Evolutionary conservation across 2,888 invertebrate species (phyloP), one percentile per base, ranked within the genome.

Genomic region (Coecobrya sp.): DNA sequence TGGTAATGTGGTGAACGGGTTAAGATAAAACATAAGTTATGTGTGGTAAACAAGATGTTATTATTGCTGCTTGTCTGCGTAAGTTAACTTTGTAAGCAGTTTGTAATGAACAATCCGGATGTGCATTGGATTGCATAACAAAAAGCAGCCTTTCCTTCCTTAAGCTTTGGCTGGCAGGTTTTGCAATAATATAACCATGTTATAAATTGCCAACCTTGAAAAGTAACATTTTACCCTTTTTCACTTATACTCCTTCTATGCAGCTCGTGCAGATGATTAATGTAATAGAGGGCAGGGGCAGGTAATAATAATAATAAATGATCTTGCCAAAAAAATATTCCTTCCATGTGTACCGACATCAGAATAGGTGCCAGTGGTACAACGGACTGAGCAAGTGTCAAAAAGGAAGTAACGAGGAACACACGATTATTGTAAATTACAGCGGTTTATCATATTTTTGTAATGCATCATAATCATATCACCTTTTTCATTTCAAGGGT

Each of bases 261-360:
- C 22, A 49, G 22, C n/a, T n/a, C n/a, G n/a, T 55, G 55, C 27
- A 81, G 16, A n/a, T 55, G 81, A 81, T 81, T 81, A 81, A 86
- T 86, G 86, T 16, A 86, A 68, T 86, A n/a, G 86, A 68, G 86
- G 86, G 86, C 86, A 86, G 65, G 86, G 86, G 68, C 68, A 68
- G 22, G 49, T n/a, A 36, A 11, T 11, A 65, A 65, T 27, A 22
- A 22, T 68, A 30, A 10, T 27, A 27, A 27, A 68, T 16, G 10
- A 30, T 25, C 5, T 30, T 81, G 55, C 59, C 84, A 84, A 62
- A 84, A 62, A 62, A n/a, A n/a, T n/a, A n/a, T n/a, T n/a, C n/a
- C n/a, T n/a, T 36, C 13, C 1, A n/a, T 55, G 3, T 19, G 25
- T 45, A 73, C 10, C 42, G 68, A 16, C 8, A n/a, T 36, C 36